These are phyloP conservation scores for Trichopria drosophilae DNA, from an alignment of 2,888 invertebrate genomes.

Conservation along the genomic window DNA sequence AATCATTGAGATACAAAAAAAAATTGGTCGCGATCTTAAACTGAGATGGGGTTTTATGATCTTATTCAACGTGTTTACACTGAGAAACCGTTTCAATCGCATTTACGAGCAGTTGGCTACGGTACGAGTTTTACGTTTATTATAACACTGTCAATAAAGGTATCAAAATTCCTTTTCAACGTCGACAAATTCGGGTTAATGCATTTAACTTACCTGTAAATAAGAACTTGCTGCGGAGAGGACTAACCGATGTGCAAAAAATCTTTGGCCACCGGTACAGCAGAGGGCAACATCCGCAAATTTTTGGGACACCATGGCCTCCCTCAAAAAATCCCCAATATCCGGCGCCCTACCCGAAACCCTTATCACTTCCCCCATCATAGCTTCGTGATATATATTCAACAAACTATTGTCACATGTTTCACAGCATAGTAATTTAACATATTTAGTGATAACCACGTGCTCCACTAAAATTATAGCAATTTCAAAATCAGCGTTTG, in stretches of 20 bases:
- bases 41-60: too few relatives aligned
- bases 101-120: too few relatives aligned
- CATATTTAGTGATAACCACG: constrained; percentile 5
- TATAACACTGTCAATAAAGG: too few relatives aligned
- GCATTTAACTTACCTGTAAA: constrained; percentile 66
- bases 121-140: too few relatives aligned
- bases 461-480: neutral
- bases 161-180: too few relatives aligned
- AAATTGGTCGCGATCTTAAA: too few relatives aligned
- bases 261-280: constrained; percentile 64
- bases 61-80: too few relatives aligned
- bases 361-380: constrained; percentile 50
- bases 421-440: too few relatives aligned
- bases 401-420: neutral
- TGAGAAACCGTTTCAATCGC: too few relatives aligned
- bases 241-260: constrained; percentile 70
- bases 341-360: constrained; percentile 47
- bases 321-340: constrained; percentile 48
- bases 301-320: constrained; percentile 62
- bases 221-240: constrained; percentile 71
- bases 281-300: constrained; percentile 68
- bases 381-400: constrained; percentile 26
- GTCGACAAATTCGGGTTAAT: too few relatives aligned
- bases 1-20: too few relatives aligned
- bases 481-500: too few relatives aligned